phyloP scores from a whole-genome alignment of 2,113 vertebrate species.

The Phrynosoma platyrhinos region DNA sequence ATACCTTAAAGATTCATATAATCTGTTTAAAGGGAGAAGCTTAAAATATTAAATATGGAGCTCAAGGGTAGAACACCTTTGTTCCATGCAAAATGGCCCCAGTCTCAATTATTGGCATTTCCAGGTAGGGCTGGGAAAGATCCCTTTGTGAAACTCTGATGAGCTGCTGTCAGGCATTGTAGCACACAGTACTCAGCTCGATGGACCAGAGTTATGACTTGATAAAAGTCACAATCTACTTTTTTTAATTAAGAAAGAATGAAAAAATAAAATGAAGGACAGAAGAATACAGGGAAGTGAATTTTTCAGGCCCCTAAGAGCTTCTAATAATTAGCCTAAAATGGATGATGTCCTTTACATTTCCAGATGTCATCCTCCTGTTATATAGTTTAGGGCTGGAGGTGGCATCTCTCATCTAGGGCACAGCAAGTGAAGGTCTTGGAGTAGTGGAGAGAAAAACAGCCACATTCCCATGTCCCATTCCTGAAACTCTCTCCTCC shows the following conservation, averaged over 20 bases:
- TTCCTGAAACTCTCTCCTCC: neutral
- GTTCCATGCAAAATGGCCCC: neutral
- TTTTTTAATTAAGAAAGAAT: neutral
- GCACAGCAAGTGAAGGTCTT: too few species aligned
- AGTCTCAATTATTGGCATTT: neutral
- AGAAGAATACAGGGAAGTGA: too few species aligned
- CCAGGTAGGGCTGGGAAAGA: neutral
- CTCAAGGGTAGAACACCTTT: neutral
- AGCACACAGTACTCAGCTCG: neutral
- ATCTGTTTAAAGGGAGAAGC: constrained; percentile 14
- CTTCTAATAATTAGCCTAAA: too few species aligned
- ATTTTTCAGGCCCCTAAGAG: too few species aligned
- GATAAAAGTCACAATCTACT: neutral
- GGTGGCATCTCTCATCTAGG: too few species aligned
- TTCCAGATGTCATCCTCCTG: too few species aligned
- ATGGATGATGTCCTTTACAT: too few species aligned
- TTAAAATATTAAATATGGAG: neutral
- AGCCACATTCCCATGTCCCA: neutral
- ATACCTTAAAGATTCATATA: fast-evolving
- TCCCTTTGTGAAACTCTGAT: neutral
- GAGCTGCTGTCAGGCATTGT: neutral
- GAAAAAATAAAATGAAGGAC: too few species aligned
- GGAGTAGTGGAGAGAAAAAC: too few species aligned
- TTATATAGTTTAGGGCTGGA: too few species aligned
- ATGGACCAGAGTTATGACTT: neutral